These are phyloP conservation scores for Atrina japonica DNA, from an alignment of 2,888 invertebrate genomes.

Conservation along the genomic window DNA sequence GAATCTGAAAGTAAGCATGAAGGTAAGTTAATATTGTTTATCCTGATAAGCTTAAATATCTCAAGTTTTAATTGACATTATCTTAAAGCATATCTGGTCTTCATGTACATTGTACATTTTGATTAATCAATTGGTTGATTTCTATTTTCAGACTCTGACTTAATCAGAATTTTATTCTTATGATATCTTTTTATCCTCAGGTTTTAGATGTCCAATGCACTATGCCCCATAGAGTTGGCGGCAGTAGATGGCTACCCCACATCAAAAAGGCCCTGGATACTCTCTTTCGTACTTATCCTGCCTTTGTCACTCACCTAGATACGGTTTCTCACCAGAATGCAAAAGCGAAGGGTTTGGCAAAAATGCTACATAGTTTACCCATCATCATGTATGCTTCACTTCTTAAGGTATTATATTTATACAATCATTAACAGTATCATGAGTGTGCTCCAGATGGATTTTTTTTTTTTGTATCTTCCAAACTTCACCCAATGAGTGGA, in stretches of 20 bases:
- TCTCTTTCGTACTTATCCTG: neutral
- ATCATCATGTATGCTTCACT: conserved; percentile 10
- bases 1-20: conserved; percentile 7
- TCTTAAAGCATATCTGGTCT: too few relatives aligned
- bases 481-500: too few relatives aligned
- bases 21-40: neutral
- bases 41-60: too few relatives aligned
- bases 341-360: conserved; percentile 25
- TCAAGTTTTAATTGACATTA: too few relatives aligned
- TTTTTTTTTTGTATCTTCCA: too few relatives aligned
- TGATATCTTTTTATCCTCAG: neutral
- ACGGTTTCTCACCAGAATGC: conserved; percentile 15
- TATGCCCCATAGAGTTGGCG: neutral
- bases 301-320: conserved; percentile 19
- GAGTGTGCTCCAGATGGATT: too few relatives aligned
- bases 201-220: neutral
- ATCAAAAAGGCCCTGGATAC: conserved; percentile 1
- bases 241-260: neutral
- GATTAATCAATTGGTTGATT: too few relatives aligned
- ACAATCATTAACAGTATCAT: too few relatives aligned
- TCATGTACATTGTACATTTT: too few relatives aligned
- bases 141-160: too few relatives aligned
- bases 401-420: conserved; percentile 13
- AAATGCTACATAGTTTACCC: neutral
- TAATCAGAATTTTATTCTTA: too few relatives aligned